Conservation (phyloP, 1,140 invertebrate genomes). For the Calliphora vicina region DNA sequence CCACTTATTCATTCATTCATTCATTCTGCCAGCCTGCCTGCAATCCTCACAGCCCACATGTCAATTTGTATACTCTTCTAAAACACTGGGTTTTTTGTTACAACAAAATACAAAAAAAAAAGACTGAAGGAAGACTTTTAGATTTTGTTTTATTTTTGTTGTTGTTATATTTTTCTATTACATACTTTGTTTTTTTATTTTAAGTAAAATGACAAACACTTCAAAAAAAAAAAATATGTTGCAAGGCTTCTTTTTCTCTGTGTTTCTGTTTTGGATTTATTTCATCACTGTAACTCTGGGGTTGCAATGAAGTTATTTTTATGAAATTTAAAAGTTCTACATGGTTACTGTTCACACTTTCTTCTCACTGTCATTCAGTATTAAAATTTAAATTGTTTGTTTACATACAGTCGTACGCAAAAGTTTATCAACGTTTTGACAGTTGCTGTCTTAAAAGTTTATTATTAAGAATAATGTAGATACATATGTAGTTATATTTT, state of each 20-base stretch:
- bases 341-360: background rate
- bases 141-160: background rate
- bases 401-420: too few species aligned
- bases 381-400: too few species aligned
- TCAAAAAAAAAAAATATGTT: background rate
- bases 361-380: too few species aligned
- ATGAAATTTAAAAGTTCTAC: background rate
- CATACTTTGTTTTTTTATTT: background rate
- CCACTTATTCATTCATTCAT: background rate
- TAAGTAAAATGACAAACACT: conserved; percentile 10
- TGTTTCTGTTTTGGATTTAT: background rate
- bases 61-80: background rate
- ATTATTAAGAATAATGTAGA: too few species aligned
- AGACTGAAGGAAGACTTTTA: background rate
- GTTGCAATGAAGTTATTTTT: background rate
- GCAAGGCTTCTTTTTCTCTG: conserved; percentile 5
- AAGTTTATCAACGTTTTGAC: too few species aligned
- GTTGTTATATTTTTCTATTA: background rate
- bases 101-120: background rate
- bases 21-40: background rate
- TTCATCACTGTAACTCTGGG: background rate
- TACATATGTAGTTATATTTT: too few species aligned
- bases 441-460: too few species aligned
- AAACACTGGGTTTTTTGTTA: background rate
- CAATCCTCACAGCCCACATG: background rate